Base-by-base conservation (phyloP, 2,888 invertebrate species). In the Choreutis nemorana region DNA sequence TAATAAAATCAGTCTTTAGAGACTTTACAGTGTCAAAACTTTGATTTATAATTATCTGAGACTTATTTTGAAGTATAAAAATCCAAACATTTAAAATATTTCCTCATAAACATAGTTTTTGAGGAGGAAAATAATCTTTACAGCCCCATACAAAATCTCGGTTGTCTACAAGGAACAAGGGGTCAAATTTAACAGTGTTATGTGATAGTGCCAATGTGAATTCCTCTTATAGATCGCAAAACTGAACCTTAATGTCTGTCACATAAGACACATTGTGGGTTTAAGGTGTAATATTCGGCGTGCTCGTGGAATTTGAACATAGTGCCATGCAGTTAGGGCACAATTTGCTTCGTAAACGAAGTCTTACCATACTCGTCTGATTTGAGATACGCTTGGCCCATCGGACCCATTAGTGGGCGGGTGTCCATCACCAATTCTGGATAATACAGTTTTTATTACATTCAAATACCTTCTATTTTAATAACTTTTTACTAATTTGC, bases 331-430 rank as follows among this genome's bases (percentile, higher is more conserved):
- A 65, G 44, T 63, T 63, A 63, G 63, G 65, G 59, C 68, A 59
- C 62, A 56, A 50, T 42, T 58, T 46, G 41, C 44, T 44, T 50
- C 41, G 45, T 29, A 33, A 34, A 18, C 40, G 35, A 40, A 48
- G 53, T 61, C 89, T 89, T 89, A 90, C 90, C 90, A 82, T 87
- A 87, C 80, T 83, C 85, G 81, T 90, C 90, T 70, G 87, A 85
- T 83, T 89, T 89, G 80, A 90, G 85, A 86, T 90, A 90, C 68
- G 86, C 85, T 82, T 87, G 87, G 77, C 89, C 89, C 83, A 86
- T 82, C 58, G 87, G 86, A 79, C 87, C 87, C 79, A 89, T 84
- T 79, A 85, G 84, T 63, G 85, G 85, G 67, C 88, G 87, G 81
- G 81, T 87, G 83, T 87, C 87, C 82, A 86, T 86, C 83, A 87